A percentile compares a stretch with the other conserved stretches of the same genome.
phyloP scores from a whole-genome alignment of 2,113 vertebrate genomes.

The Mesocricetus auratus region DNA sequence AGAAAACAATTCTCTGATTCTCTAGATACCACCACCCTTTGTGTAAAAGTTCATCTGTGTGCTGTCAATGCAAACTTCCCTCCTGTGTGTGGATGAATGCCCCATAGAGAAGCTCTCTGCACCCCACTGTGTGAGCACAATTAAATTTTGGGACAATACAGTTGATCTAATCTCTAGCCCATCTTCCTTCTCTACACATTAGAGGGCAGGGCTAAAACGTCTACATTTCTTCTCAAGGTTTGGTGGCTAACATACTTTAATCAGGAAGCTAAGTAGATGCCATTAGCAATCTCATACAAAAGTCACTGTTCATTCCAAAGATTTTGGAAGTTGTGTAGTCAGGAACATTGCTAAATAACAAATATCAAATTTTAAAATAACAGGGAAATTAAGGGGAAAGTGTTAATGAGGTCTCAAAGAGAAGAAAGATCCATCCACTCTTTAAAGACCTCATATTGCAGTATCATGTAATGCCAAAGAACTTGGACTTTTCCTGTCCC shows the following conservation, averaged over 20 bases:
- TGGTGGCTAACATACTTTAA: background rate
- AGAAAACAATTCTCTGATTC: background rate
- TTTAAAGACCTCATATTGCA: background rate
- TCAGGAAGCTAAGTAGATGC: background rate
- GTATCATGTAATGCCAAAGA: background rate
- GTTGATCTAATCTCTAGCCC: background rate
- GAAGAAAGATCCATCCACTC: slow-evolving; percentile 9
- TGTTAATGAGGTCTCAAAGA: background rate
- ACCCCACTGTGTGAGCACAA: background rate
- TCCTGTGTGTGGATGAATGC: background rate
- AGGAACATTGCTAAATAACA: background rate
- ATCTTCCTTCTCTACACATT: background rate
- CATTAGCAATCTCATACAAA: background rate
- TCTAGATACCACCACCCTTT: background rate
- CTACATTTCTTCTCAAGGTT: background rate
- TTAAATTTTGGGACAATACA: background rate
- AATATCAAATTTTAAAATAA: background rate
- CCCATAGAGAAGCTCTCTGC: background rate
- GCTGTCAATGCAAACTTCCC: background rate
- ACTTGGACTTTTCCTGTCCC: background rate
- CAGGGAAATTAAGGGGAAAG: slow-evolving; percentile 6
- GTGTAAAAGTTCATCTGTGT: background rate
- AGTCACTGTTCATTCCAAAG: background rate
- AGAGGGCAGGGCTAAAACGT: background rate
- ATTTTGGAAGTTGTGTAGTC: background rate